These are phyloP conservation scores for Hyperoodon ampullatus DNA, from an alignment of 2,113 vertebrate genomes.

Conservation along the genomic window DNA sequence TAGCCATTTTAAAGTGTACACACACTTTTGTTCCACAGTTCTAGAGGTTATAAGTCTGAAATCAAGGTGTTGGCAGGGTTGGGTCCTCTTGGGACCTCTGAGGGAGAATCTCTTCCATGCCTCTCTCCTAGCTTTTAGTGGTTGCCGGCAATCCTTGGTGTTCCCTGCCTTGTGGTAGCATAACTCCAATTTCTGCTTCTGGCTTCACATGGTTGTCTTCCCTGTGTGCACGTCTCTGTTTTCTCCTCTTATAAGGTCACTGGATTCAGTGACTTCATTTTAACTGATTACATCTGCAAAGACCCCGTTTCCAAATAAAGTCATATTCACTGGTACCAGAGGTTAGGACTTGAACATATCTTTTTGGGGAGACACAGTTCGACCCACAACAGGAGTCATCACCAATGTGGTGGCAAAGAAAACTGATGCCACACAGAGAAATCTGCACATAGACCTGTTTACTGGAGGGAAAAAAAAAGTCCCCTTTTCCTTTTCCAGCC, in stretches of 20 bases:
- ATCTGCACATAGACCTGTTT: background rate
- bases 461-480: background rate
- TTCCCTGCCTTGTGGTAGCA: background rate
- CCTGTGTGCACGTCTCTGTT: background rate
- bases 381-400: background rate
- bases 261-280: background rate
- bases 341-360: background rate
- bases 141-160: background rate
- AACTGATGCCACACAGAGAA: background rate
- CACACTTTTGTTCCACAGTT: background rate
- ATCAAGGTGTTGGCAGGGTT: background rate
- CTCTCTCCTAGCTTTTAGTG: background rate
- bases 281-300: constrained; percentile 13
- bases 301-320: background rate
- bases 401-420: background rate
- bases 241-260: background rate
- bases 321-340: background rate
- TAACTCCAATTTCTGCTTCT: background rate
- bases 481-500: background rate
- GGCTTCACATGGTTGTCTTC: no score
- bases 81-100: background rate
- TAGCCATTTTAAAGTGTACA: background rate
- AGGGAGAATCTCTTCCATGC: background rate
- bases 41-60: background rate
- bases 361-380: background rate